Percentiles rank a stretch among this genome's conserved stretches.
These are phyloP conservation scores for Alethe diademata DNA, from an alignment of 2,113 vertebrate genomes.

Conservation along the genomic window DNA sequence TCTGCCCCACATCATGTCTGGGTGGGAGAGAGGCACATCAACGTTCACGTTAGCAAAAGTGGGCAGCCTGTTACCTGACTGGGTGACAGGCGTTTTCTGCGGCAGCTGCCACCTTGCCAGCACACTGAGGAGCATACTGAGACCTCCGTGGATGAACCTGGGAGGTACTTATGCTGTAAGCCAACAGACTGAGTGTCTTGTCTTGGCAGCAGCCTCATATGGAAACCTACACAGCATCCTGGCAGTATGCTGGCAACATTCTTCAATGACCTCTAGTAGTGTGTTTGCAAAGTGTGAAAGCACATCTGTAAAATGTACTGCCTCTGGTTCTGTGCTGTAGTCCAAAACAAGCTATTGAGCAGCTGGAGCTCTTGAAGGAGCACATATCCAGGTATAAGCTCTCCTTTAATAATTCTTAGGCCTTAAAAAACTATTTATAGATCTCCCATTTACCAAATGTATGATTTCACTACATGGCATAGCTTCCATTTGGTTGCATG, in stretches of 20 bases:
- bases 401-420: neutral
- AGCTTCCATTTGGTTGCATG: neutral
- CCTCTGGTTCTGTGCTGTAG: neutral
- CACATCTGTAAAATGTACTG: neutral
- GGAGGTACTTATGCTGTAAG: neutral
- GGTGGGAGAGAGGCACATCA: neutral
- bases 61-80: neutral
- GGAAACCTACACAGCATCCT: neutral
- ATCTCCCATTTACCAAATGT: neutral
- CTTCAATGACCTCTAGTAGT: neutral
- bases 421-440: neutral
- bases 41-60: neutral
- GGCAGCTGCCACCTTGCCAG: neutral
- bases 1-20: neutral
- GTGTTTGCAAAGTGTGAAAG: neutral
- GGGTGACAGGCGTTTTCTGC: rapidly evolving
- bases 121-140: neutral
- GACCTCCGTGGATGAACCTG: neutral
- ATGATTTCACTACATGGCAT: neutral
- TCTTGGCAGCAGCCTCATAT: neutral
- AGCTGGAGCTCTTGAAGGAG: neutral
- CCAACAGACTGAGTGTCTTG: neutral
- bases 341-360: constrained; percentile 16
- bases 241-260: neutral
- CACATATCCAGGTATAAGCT: neutral